Base-by-base conservation (phyloP, 2,888 invertebrate genomes). In the Protophormia terraenovae region DNA sequence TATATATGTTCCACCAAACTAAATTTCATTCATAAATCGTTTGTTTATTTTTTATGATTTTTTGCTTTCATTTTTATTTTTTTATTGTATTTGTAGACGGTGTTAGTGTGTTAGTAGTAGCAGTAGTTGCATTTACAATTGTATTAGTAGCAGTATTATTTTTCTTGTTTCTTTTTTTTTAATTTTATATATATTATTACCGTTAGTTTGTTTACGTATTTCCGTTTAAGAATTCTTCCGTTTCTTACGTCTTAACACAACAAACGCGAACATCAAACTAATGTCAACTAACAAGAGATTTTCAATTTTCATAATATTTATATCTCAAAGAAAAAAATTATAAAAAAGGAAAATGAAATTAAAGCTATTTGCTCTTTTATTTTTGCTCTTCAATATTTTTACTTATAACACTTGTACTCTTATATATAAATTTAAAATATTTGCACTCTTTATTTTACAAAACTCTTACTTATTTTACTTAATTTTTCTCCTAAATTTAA, bases 1-100 rank as follows among this genome's bases (percentile, higher is more conserved):
- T 50, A 50, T 62, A 38, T 69, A 35, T 35, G 19, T 69, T 78
- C 47, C 77, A 35, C 19, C 45, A 60, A 67, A 69, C 47, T 14
- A 58, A 60, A 35, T 69, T 73, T 78, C 66, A 72, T 78, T 78
- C 72, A 78, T 72, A 72, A 83, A 82, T 60, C 53, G n/a, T 60
- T 60, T 80, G 72, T 80, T 58, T 29, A 10, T 64, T 78, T 7
- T 12, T 7, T 66, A n/a, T n/a, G n/a, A n/a, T 53, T 53, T 50
- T 64, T 67, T 32, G 14, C 29, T 58, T 16, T 58, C 32, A 64
- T 45, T 60, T 32, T 53, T 22, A n/a, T n/a, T n/a, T n/a, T 53
- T 22, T 32, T 50, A 62, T 72, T 35, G n/a, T 16, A 16, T 27
- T 67, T 47, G 32, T 10, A 32, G n/a, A 38, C 10, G 19, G 24